Base-by-base conservation (phyloP, 2,888 invertebrate genomes). In the Drymonia ruficornis region DNA sequence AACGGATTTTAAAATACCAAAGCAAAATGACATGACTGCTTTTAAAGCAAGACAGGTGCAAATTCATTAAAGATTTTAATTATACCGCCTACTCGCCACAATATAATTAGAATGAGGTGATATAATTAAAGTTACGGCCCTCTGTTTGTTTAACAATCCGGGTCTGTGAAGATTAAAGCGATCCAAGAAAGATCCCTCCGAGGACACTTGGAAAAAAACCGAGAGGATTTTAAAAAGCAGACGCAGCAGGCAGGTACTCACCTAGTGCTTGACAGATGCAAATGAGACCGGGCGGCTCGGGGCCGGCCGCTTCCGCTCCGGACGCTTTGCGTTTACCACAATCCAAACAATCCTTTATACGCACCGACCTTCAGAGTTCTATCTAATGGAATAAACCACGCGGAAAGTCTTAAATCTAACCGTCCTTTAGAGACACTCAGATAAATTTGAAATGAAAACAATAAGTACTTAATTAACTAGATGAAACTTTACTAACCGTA, bases 241-340 rank as follows among this genome's bases (percentile, higher is more conserved):
- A 79, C 81, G 68, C 71, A 76, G 78, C 78, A 70, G 71, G 74
- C 75, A 73, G 74, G 76, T 81, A 87, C 88, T 87, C 59, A 86
- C 84, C 83, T 78, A 83, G 85, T 86, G 78, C 83, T 86, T 84
- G 85, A 83, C 83, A 80, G 86, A 85, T 86, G 87, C 80, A 85
- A 88, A 88, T 85, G 84, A 86, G 86, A 80, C 76, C 78, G 75
- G 77, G 76, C 77, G 75, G 76, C 77, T 65, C 68, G 70, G 68
- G 63, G 76, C 77, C 74, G 76, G 74, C 70, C 77, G 81, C 75
- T 80, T 72, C 72, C 74, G 73, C 75, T 78, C 70, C 71, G 70
- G 74, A 83, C 82, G 83, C 80, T 83, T 77, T 82, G 68, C 53
- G 73, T 75, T 74, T 76, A 75, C 74, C 74, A 83, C 81, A 87